phyloP scores from a whole-genome alignment of 2,113 vertebrate genomes.

The Glaucidium brasilianum region DNA sequence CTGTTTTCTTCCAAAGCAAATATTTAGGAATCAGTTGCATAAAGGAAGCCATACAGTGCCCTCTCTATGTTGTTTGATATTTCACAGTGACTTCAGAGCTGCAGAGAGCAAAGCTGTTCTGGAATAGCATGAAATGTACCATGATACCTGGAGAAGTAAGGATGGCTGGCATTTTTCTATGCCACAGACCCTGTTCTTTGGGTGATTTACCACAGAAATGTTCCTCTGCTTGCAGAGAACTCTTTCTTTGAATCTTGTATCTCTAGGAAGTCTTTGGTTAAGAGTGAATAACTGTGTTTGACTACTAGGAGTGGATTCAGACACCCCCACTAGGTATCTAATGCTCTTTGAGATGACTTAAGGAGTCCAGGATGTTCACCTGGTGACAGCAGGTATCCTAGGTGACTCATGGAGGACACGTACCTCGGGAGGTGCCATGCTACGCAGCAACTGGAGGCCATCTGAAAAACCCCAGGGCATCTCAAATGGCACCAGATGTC shows the following conservation, averaged over 20 bases:
- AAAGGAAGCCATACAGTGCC: neutral
- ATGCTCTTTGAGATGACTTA: neutral
- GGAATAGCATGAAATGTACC: neutral
- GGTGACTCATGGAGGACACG: neutral
- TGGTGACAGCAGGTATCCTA: neutral
- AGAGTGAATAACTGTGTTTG: neutral
- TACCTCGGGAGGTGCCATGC: neutral
- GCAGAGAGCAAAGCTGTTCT: neutral
- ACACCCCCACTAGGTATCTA: neutral
- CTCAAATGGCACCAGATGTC: neutral
- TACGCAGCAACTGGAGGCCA: neutral
- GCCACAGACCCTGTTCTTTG: neutral
- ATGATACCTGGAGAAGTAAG: neutral
- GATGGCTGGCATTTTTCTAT: neutral
- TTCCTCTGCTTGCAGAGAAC: neutral
- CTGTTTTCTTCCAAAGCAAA: conserved; percentile 30
- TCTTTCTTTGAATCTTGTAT: neutral
- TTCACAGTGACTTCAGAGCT: neutral
- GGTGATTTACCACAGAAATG: neutral
- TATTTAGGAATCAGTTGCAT: neutral
- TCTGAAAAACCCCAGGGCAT: neutral
- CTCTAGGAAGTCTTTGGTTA: neutral
- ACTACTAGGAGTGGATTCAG: neutral
- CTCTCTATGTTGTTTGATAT: neutral
- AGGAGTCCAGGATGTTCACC: neutral